Evolutionary conservation across 2,888 invertebrate species (phyloP).

Genomic region (Dolomedes plantarius): DNA sequence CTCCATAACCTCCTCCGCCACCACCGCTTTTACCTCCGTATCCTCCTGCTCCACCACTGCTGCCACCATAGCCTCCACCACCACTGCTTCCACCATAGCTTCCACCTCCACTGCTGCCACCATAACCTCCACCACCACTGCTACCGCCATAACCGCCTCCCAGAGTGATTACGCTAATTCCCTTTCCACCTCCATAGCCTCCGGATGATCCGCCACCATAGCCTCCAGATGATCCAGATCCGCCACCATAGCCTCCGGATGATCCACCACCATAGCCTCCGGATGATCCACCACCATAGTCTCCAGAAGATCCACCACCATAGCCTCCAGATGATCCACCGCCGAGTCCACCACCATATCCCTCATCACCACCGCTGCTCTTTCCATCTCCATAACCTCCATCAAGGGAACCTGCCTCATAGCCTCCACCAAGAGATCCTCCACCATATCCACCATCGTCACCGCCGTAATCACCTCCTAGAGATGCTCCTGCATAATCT

Average conservation of each 20-base stretch:
- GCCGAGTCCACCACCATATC: slow-evolving; percentile 8
- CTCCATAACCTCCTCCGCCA: slow-evolving; percentile 34
- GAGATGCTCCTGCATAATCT: slow-evolving; percentile 26
- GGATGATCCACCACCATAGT: slow-evolving; percentile 51
- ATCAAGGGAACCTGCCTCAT: slow-evolving; percentile 28
- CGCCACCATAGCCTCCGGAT: slow-evolving; percentile 35
- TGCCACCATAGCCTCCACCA: slow-evolving; percentile 37
- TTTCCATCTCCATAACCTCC: slow-evolving; percentile 38
- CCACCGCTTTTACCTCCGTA: slow-evolving; percentile 16
- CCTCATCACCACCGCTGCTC: slow-evolving; percentile 6
- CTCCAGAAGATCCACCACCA: slow-evolving; percentile 28
- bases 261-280: slow-evolving; percentile 53
- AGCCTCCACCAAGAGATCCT: slow-evolving; percentile 11
- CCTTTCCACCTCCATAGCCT: slow-evolving; percentile 40
- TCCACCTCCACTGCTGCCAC: slow-evolving; percentile 17
- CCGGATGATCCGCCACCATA: slow-evolving; percentile 39
- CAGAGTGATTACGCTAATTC: slow-evolving; percentile 6
- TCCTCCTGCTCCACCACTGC: slow-evolving; percentile 31
- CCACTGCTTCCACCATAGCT: slow-evolving; percentile 33
- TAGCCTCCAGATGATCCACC: slow-evolving; percentile 23
- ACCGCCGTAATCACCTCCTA: slow-evolving; percentile 35
- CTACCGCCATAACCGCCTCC: slow-evolving; percentile 48
- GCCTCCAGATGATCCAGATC: slow-evolving; percentile 26
- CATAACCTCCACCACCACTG: background rate
- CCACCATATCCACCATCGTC: slow-evolving; percentile 27